These are phyloP conservation scores for Apodemia duryi DNA, from an alignment of 2,888 invertebrate genomes.

Conservation along the genomic window DNA sequence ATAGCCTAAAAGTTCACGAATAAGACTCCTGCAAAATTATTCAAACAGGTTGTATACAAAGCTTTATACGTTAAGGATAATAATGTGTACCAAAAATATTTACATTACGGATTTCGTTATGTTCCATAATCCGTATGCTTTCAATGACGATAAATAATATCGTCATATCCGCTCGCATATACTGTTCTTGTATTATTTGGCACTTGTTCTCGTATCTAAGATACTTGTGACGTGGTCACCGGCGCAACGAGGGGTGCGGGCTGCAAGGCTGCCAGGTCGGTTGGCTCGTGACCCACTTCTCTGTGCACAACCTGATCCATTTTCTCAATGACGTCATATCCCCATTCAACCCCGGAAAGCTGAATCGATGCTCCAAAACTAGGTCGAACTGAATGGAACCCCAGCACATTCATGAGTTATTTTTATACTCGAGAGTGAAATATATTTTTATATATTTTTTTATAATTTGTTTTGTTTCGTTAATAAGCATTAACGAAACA, in stretches of 20 bases:
- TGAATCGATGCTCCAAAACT: slow-evolving; percentile 71
- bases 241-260: slow-evolving; percentile 34
- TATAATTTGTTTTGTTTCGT: neutral
- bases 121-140: too few relatives aligned
- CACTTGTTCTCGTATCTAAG: neutral
- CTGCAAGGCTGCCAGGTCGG: slow-evolving; percentile 33
- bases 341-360: slow-evolving; percentile 64
- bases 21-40: too few relatives aligned
- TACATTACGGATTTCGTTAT: too few relatives aligned
- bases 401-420: slow-evolving; percentile 63
- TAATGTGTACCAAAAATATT: too few relatives aligned
- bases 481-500: neutral
- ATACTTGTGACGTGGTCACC: slow-evolving; percentile 20
- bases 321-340: slow-evolving; percentile 69
- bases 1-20: too few relatives aligned
- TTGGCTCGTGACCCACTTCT: slow-evolving; percentile 58
- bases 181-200: neutral
- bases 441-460: slow-evolving; percentile 18
- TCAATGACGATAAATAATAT: too few relatives aligned
- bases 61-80: too few relatives aligned
- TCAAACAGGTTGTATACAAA: too few relatives aligned
- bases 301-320: slow-evolving; percentile 63
- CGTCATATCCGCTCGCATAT: neutral
- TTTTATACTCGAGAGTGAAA: slow-evolving; percentile 53
- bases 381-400: slow-evolving; percentile 69